A percentile compares a stretch with the other conserved stretches of the same genome.
phyloP scores from a whole-genome alignment of 92 coral and sea anemone species.

The Porites rus region DNA sequence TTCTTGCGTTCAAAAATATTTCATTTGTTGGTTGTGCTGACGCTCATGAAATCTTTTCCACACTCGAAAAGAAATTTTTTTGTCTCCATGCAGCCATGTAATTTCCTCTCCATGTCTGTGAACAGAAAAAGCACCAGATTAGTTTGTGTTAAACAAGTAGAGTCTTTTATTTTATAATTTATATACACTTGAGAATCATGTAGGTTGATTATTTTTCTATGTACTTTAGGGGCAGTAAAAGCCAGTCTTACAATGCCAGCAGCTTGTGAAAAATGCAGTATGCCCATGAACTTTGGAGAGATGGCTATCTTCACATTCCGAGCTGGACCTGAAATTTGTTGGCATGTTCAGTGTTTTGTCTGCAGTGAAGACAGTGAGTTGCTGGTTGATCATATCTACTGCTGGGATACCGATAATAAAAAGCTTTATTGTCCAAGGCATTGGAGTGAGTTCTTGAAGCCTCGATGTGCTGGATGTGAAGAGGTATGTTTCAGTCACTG shows the following conservation, averaged over 20 bases:
- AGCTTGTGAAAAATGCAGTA: conserved; percentile 70
- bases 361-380: conserved; percentile 82
- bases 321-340: conserved; percentile 79
- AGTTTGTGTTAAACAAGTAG: no score
- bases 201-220: not conserved
- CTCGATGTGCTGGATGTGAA: conserved; percentile 98
- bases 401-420: conserved; percentile 65
- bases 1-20: no score
- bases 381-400: conserved; percentile 86
- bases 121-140: no score
- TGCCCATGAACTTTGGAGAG: conserved; percentile 77
- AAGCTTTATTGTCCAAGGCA: conserved; percentile 85
- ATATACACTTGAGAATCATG: no score
- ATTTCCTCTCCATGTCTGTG: no score
- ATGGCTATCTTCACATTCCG: conserved; percentile 93
- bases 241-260: conserved; percentile 64
- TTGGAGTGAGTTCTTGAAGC: conserved; percentile 86
- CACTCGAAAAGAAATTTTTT: no score
- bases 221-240: conserved; percentile 72
- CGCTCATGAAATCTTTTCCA: no score
- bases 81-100: no score
- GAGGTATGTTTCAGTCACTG: conserved; percentile 65
- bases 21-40: no score
- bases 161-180: no score
- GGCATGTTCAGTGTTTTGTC: conserved; percentile 92